Percentiles rank a stretch among this genome's conserved stretches.
These are phyloP conservation scores for Pimpla rufipes DNA, from an alignment of 2,888 invertebrate genomes.

Conservation along the genomic window DNA sequence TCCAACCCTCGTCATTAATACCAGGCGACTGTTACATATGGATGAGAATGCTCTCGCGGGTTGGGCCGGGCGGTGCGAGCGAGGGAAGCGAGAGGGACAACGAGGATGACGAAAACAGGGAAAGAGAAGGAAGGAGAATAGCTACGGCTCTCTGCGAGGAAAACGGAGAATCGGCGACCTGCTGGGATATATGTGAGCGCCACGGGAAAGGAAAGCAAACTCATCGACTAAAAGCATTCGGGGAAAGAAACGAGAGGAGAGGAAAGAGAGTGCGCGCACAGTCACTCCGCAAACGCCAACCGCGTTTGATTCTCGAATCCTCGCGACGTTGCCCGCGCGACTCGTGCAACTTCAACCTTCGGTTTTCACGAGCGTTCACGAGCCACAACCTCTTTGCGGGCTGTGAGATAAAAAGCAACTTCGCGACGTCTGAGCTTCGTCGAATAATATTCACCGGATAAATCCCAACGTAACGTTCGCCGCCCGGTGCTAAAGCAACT, in stretches of 20 bases:
- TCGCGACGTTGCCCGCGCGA: slow-evolving; percentile 45
- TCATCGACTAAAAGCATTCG: slow-evolving; percentile 85
- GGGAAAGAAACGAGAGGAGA: slow-evolving; percentile 72
- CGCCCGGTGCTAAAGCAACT: too few relatives aligned
- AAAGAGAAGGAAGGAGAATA: slow-evolving; percentile 57
- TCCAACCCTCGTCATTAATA: slow-evolving; percentile 84
- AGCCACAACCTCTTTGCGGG: too few relatives aligned
- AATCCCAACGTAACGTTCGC: too few relatives aligned
- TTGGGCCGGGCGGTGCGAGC: slow-evolving; percentile 75
- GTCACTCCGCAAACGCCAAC: slow-evolving; percentile 74
- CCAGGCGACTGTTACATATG: slow-evolving; percentile 85
- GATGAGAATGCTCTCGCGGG: slow-evolving; percentile 81
- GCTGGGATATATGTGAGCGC: slow-evolving; percentile 54
- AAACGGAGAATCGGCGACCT: slow-evolving; percentile 71
- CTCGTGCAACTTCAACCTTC: slow-evolving; percentile 1
- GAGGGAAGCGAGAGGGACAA: slow-evolving; percentile 63
- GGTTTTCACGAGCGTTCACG: too few relatives aligned
- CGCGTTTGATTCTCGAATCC: slow-evolving; percentile 77
- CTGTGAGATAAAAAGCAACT: too few relatives aligned
- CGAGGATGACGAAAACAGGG: slow-evolving; percentile 48
- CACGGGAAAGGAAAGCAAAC: slow-evolving; percentile 81
- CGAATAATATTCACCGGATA: too few relatives aligned
- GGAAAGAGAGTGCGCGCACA: slow-evolving; percentile 70
- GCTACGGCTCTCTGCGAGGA: slow-evolving; percentile 72
- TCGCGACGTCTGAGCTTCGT: too few relatives aligned